These are phyloP conservation scores for Acanthopagrus latus DNA, from an alignment of 2,797 vertebrate species.

Conservation along the genomic window DNA sequence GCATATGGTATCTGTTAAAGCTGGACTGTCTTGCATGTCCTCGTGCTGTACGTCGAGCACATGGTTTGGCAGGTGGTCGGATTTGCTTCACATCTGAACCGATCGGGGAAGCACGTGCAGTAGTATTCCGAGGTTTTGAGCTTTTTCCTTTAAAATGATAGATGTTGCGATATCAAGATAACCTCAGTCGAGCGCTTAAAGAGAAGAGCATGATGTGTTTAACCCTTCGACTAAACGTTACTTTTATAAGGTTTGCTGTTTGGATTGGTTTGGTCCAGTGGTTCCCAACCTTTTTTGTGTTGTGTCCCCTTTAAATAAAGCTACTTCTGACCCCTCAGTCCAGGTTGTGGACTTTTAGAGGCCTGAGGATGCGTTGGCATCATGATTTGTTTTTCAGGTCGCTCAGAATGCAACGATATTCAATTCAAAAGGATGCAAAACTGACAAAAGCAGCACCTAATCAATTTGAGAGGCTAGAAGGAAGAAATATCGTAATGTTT, in stretches of 20 bases:
- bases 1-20: conserved; percentile 21
- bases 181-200: no score
- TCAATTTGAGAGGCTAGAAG: background rate
- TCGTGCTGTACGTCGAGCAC: background rate
- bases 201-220: background rate
- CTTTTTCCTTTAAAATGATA: background rate
- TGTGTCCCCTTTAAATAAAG: background rate
- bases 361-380: background rate
- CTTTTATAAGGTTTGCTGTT: background rate
- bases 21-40: background rate
- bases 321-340: background rate
- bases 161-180: no score
- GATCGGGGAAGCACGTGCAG: background rate
- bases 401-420: background rate
- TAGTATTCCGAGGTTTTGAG: background rate
- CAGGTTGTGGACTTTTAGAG: background rate
- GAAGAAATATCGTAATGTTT: background rate
- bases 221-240: background rate
- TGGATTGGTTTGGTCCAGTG: background rate
- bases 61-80: background rate
- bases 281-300: background rate
- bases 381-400: background rate
- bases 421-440: background rate
- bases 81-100: background rate
- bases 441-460: background rate